Evolutionary conservation across 1,140 invertebrate genomes (phyloP), one percentile per base, ranked within the genome.

Genomic region (Drosophila dunni): DNA sequence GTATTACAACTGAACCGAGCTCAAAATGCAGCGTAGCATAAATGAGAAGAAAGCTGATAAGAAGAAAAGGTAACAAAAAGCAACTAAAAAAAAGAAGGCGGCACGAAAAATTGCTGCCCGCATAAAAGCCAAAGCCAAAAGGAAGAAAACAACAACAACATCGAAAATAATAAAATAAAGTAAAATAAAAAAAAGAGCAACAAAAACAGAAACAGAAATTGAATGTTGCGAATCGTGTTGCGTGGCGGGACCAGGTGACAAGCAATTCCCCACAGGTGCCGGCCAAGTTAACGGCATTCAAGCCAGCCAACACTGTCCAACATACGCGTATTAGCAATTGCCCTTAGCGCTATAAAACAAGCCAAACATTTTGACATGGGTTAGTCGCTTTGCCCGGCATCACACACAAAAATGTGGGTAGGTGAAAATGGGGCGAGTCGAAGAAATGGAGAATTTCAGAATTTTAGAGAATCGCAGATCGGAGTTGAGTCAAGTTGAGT

Each of bases 1-100:
- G 84, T 89, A 80, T 88, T 88, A 89, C 84, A 89, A 84, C 83
- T 54, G 65, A 63, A 45, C 13, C 58, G 64, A 33, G 33, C 58
- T 63, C 63, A 58, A 89, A 89, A 84, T 77, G 80, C 84, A 89
- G 58, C 54, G 84, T 73, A 89, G 80, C 84, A 84, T 80, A 88
- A 88, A 89, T 89, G 81, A 29, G 24, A 88, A 88, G 84, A 89
- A 88, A 88, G 80, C 77, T 88, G 84, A 88, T 88, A 89, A 88
- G 84, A 89, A 88, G 84, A 78, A 75, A 63, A 56, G 62, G 51
- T 53, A 77, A 68, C 46, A 50, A 33, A 63, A 36, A 33, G 10
- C 54, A 81, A 84, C 60, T 67, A 54, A 42, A 51, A 34, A 48
- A 34, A 44, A 69, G 75, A 78, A 84, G 57, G 67, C 58, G 29